Conservation (phyloP, 2,888 invertebrate genomes). For the Chirona hameri region DNA sequence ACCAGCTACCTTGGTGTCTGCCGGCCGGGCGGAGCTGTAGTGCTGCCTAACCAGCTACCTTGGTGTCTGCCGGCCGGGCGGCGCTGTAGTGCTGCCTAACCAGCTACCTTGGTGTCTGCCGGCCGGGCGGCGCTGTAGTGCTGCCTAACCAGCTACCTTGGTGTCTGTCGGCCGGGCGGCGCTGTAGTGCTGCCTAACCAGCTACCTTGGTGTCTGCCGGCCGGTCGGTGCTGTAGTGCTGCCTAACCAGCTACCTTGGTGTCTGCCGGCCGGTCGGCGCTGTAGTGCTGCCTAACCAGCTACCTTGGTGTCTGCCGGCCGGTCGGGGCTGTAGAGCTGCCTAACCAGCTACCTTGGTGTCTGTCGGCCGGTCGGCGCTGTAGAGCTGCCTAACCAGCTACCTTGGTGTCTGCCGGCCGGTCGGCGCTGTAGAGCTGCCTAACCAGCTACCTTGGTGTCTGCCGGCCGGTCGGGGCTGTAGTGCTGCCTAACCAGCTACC, state of each 20-base stretch:
- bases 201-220: background rate
- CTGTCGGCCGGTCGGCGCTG: constrained; percentile 34
- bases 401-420: constrained; percentile 31
- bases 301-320: constrained; percentile 32
- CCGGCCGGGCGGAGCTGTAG: constrained; percentile 38
- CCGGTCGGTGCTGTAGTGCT: constrained; percentile 41
- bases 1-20: too few species aligned
- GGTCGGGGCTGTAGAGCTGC: constrained; percentile 41
- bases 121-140: constrained; percentile 39
- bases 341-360: too few species aligned
- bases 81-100: constrained; percentile 47
- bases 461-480: constrained; percentile 36
- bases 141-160: too few species aligned
- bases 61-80: constrained; percentile 30
- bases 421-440: constrained; percentile 45
- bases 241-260: too few species aligned
- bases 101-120: too few species aligned
- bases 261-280: constrained; percentile 33
- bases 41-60: too few species aligned
- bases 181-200: constrained; percentile 47
- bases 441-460: too few species aligned
- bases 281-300: constrained; percentile 48
- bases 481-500: too few species aligned
- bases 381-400: constrained; percentile 50
- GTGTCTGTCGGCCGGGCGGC: constrained; percentile 30